Base-by-base conservation (phyloP, 2,113 vertebrate species). In the Psilopogon haemacephalus region DNA sequence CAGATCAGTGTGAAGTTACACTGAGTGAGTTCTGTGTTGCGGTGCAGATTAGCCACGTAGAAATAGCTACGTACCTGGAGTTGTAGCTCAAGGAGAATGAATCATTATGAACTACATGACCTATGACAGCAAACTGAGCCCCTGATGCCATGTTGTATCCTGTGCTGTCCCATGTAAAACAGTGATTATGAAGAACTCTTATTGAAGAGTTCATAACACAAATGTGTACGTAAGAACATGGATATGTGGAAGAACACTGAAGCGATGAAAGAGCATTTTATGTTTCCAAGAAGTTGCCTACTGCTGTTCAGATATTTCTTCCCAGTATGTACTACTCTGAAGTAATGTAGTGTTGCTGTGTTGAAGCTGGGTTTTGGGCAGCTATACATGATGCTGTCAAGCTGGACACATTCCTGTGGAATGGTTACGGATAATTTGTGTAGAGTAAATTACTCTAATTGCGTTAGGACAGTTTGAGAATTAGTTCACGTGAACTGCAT, bases 201-300 rank as follows among this genome's bases (percentile, higher is more conserved):
- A 11, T 14, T n/a, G 18, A 60, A 24, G 85, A 58, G 14, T 55
- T 88, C 1, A 2, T 67, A 59, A 35, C 8, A 44, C 5, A 33
- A 27, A 48, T 32, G 3, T 76, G 2, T 86, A 33, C 35, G 5
- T 58, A 50, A 63, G 16, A 76, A 44, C 4, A 15, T 10, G 6
- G 16, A 42, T 27, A 2, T 15, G 2, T 63, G 35, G 35, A 67
- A 58, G 54, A 79, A 85, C 11, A 65, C 15, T 27, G 35, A 77
- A 84, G 16, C 20, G n/a, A 15, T 35, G 35, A 80, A 73, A 20
- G 14, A 69, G 4, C 5, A 55, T 71, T 84, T 89, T 68, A 6
- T 75, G 0, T 33, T 75, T 86, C 65, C 1, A 13, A 56, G n/a
- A 60, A 59, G 37, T 17, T 0, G 1, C 11, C 16, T 88, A 9